A percentile compares a stretch with the other conserved stretches of the same genome.
Conservation (phyloP, 2,888 invertebrate species). For the Drosophila leonis region DNA sequence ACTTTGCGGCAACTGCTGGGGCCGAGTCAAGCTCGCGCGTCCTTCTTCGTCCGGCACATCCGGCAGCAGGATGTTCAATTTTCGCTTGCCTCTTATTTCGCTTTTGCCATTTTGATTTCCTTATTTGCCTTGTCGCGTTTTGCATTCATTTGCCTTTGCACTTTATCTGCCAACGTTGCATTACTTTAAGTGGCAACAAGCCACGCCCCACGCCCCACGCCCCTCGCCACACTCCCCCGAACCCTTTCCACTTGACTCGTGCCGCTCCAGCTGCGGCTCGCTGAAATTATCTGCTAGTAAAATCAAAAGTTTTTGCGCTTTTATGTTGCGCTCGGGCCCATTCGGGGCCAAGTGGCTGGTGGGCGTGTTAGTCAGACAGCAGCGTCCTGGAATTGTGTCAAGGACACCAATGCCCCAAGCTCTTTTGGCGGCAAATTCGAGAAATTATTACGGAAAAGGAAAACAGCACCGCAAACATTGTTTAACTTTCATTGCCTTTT, state of each 20-base stretch:
- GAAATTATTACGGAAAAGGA: constrained; percentile 75
- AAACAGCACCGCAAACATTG: constrained; percentile 71
- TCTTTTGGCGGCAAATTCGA: constrained; percentile 61
- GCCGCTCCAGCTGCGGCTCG: constrained; percentile 41
- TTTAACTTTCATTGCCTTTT: constrained; percentile 68
- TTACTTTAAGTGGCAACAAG: constrained; percentile 73
- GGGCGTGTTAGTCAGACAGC: constrained; percentile 41
- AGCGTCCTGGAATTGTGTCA: constrained; percentile 61
- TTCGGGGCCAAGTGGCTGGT: constrained; percentile 17
- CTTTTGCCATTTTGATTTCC: constrained; percentile 77
- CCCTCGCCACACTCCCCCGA: not conserved
- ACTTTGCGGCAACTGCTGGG: constrained; percentile 57
- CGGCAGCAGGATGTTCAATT: constrained; percentile 79
- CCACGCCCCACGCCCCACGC: constrained; percentile 3
- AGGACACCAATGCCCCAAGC: constrained; percentile 60
- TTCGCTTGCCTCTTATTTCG: constrained; percentile 77
- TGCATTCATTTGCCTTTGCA: constrained; percentile 64
- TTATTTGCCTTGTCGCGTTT: constrained; percentile 75
- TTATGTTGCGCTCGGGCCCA: constrained; percentile 48
- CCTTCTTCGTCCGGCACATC: constrained; percentile 59
- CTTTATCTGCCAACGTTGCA: constrained; percentile 64
- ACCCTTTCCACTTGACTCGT: constrained; percentile 39
- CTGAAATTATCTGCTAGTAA: constrained; percentile 66
- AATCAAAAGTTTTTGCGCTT: constrained; percentile 75
- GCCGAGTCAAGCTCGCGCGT: constrained; percentile 6